Conservation (phyloP, 2,797 vertebrate genomes). For the Enteromius viviparus region DNA sequence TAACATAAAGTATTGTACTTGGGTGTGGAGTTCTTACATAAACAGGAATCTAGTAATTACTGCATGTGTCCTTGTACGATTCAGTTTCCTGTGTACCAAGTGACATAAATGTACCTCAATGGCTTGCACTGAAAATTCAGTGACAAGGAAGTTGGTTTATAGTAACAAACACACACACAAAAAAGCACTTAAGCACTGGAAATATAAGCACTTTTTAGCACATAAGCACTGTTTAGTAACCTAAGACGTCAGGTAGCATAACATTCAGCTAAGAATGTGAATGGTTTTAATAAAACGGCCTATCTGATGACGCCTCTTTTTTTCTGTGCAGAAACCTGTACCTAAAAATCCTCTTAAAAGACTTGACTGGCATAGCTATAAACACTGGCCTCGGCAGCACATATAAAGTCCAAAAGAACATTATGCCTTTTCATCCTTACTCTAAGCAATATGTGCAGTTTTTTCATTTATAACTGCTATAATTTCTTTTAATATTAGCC, state of each 20-base stretch:
- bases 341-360: slow-evolving; percentile 9
- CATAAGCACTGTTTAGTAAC: slow-evolving; percentile 11
- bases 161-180: not conserved
- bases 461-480: slow-evolving; percentile 18
- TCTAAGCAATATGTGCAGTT: not conserved
- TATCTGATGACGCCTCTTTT: not conserved
- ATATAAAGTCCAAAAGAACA: slow-evolving; percentile 13
- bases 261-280: not conserved
- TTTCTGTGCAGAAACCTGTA: not conserved
- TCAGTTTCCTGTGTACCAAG: slow-evolving; percentile 22
- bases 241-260: not conserved
- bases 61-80: not conserved
- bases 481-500: not conserved
- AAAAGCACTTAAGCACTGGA: no score
- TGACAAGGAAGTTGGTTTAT: not conserved
- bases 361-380: not conserved
- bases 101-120: not conserved
- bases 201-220: no score
- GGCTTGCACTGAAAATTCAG: not conserved
- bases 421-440: slow-evolving; percentile 21
- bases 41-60: slow-evolving; percentile 38
- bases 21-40: slow-evolving; percentile 28
- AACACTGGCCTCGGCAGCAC: not conserved
- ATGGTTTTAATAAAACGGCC: slow-evolving; percentile 9
- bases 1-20: slow-evolving; percentile 17